Percentiles rank a stretch among this genome's conserved stretches.
Conservation (phyloP, 2,797 vertebrate genomes). For the Dipus sagitta region DNA sequence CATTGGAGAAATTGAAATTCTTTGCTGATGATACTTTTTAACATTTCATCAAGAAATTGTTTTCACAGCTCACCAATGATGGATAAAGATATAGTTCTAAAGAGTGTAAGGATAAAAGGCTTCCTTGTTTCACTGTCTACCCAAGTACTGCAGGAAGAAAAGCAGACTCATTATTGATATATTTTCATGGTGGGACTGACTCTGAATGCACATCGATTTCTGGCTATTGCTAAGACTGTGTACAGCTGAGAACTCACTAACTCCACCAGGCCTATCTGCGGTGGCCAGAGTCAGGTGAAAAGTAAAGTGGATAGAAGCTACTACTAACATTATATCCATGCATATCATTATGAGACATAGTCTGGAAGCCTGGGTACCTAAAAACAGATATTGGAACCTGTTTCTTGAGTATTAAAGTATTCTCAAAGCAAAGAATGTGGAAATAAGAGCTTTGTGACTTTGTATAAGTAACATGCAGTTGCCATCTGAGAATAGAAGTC, state of each 20-base stretch:
- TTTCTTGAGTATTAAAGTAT: fast-evolving
- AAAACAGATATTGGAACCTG: fast-evolving
- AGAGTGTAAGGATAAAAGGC: neutral
- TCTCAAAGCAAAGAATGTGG: fast-evolving
- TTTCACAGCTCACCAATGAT: fast-evolving
- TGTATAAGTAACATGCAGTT: fast-evolving
- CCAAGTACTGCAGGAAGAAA: fast-evolving
- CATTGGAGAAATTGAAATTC: neutral
- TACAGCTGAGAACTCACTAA: fast-evolving
- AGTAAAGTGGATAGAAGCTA: fast-evolving
- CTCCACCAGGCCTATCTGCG: fast-evolving
- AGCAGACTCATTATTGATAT: fast-evolving
- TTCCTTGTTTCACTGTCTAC: fast-evolving
- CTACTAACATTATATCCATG: fast-evolving
- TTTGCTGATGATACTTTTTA: neutral
- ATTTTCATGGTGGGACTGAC: fast-evolving
- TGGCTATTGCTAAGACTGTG: fast-evolving
- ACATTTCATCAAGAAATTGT: neutral
- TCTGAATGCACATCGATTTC: fast-evolving
- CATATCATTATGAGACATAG: too few relatives aligned
- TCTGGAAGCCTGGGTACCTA: fast-evolving
- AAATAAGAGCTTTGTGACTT: fast-evolving
- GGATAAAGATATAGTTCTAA: fast-evolving
- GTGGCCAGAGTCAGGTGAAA: fast-evolving
- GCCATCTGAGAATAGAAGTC: neutral